Conservation (phyloP, 2,888 invertebrate genomes). For the Petrolisthes cinctipes region DNA sequence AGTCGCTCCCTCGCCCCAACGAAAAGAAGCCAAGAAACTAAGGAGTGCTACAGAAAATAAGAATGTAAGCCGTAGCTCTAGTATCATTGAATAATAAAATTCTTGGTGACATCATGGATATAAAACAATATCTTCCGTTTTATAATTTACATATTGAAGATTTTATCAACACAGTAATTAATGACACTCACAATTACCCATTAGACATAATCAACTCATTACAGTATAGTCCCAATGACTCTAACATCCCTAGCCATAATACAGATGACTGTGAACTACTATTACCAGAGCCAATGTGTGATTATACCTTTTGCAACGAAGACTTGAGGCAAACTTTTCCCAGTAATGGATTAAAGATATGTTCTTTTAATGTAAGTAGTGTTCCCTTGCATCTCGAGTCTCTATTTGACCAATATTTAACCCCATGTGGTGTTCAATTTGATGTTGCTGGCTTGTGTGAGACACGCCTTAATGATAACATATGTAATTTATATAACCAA, state of each 20-base stretch:
- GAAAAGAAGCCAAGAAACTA: no score
- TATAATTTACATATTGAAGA: no score
- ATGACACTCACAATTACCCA: not conserved
- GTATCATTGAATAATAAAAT: no score
- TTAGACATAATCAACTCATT: not conserved
- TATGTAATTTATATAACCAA: not conserved
- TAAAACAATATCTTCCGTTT: no score
- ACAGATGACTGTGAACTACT: no score
- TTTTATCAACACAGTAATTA: no score
- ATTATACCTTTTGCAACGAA: no score
- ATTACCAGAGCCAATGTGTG: no score
- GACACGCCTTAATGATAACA: not conserved
- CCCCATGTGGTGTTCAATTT: not conserved
- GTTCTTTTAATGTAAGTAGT: not conserved
- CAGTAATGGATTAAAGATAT: not conserved
- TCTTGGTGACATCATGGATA: no score
- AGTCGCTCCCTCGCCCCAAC: no score
- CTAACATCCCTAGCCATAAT: not conserved
- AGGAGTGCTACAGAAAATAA: no score
- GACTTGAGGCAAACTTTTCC: not conserved
- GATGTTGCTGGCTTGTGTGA: not conserved
- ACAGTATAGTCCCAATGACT: not conserved
- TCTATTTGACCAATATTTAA: not conserved
- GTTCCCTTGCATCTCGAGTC: not conserved
- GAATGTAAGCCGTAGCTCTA: no score